A percentile compares a stretch with the other conserved stretches of the same genome.
phyloP scores from a whole-genome alignment of 1,140 invertebrate genomes.

The Hormaphis cornu region DNA sequence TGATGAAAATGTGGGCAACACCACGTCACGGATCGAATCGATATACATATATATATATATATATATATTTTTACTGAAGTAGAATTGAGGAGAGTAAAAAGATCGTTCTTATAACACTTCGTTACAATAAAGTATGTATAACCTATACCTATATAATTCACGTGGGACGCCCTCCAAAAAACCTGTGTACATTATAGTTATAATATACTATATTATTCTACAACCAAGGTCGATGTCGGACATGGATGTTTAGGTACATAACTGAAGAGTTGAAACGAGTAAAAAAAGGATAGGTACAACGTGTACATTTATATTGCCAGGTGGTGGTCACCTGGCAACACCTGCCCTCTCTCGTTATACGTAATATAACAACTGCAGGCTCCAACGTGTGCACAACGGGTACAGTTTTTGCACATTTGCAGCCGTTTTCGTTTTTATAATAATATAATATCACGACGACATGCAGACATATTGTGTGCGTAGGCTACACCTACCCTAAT shows the following conservation, averaged over 20 bases:
- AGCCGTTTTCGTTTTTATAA: neutral
- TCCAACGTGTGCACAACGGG: too few relatives aligned
- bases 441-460: too few relatives aligned
- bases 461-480: too few relatives aligned
- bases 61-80: neutral
- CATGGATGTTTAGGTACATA: neutral
- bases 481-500: too few relatives aligned
- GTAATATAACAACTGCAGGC: slow-evolving; percentile 1
- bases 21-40: too few relatives aligned
- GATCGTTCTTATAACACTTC: neutral
- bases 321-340: slow-evolving; percentile 24
- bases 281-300: neutral
- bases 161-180: neutral
- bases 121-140: neutral
- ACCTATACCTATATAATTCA: neutral
- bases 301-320: slow-evolving; percentile 20
- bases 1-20: too few relatives aligned
- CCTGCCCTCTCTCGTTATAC: slow-evolving; percentile 11
- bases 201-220: neutral
- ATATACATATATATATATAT: too few relatives aligned
- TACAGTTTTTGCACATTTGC: neutral
- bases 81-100: neutral
- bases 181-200: neutral
- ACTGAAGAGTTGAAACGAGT: neutral
- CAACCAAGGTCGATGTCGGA: slow-evolving; percentile 13